Conservation (phyloP, 1,140 invertebrate species). For the Drosophila neocordata region DNA sequence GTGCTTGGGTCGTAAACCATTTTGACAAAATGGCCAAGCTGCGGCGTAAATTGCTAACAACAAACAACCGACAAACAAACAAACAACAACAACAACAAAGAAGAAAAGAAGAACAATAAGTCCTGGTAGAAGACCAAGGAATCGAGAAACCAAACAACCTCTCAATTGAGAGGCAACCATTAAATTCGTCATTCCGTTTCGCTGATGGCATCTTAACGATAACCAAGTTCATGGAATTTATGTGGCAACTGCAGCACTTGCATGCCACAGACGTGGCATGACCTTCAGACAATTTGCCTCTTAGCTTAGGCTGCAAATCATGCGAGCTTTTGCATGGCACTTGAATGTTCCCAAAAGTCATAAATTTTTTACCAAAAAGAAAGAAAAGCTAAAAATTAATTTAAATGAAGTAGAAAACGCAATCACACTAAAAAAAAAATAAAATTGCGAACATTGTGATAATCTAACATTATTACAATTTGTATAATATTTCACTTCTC, state of each 20-base stretch:
- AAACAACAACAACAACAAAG: conserved; percentile 16
- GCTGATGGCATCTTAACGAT: conserved; percentile 9
- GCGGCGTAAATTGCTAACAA: conserved; percentile 53
- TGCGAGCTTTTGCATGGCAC: conserved; percentile 6
- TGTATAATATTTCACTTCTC: not conserved
- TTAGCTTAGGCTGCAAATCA: conserved; percentile 38
- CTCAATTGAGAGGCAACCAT: conserved; percentile 6
- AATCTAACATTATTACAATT: conserved; percentile 10
- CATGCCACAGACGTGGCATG: conserved; percentile 9
- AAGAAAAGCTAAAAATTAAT: not conserved
- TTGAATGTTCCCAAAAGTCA: not conserved
- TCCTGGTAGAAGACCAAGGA: conserved; percentile 31
- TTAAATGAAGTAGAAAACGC: not conserved
- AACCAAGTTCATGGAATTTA: conserved; percentile 45
- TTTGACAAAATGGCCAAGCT: conserved; percentile 47
- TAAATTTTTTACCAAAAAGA: not conserved
- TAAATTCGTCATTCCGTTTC: conserved; percentile 3
- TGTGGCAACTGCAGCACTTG: conserved; percentile 14
- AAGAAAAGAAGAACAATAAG: conserved; percentile 1
- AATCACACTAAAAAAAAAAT: conserved; percentile 1
- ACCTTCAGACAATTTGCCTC: conserved; percentile 28
- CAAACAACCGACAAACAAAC: conserved; percentile 4
- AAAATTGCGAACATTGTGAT: not conserved
- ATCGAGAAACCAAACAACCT: conserved; percentile 29
- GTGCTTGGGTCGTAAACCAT: conserved; percentile 55